These are phyloP conservation scores for Drosophila tani DNA, from an alignment of 1,140 invertebrate genomes.

Conservation along the genomic window DNA sequence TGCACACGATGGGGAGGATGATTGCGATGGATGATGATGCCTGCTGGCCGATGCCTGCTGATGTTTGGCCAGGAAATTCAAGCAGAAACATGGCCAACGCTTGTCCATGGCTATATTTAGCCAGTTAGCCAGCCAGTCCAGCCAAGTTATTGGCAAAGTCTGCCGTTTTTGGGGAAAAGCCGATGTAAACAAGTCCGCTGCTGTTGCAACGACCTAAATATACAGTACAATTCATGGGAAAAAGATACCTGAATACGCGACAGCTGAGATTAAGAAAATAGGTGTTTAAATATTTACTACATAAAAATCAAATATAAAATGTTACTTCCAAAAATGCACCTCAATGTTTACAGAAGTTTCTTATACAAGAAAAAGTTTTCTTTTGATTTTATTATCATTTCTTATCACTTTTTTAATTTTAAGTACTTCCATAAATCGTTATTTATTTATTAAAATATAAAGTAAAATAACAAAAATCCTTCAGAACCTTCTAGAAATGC, in stretches of 20 bases:
- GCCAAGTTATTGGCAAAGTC: constrained; percentile 65
- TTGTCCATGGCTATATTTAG: constrained; percentile 75
- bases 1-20: constrained; percentile 1
- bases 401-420: background rate
- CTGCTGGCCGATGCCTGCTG: constrained; percentile 21
- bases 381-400: too few relatives aligned
- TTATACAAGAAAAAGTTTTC: background rate
- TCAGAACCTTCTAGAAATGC: background rate
- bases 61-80: constrained; percentile 75
- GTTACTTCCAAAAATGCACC: background rate
- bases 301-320: background rate
- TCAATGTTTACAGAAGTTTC: too few relatives aligned
- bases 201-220: constrained; percentile 73
- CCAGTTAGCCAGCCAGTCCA: constrained; percentile 35
- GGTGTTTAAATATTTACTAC: too few relatives aligned
- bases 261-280: background rate
- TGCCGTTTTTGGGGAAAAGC: constrained; percentile 60
- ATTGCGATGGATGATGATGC: constrained; percentile 10
- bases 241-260: constrained; percentile 27
- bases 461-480: background rate
- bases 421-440: too few relatives aligned
- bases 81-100: constrained; percentile 47
- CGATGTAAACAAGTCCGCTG: constrained; percentile 74
- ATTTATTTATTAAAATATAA: background rate
- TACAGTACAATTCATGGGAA: constrained; percentile 80